Evolutionary conservation across 2,113 vertebrate species (phyloP).

Genomic region (Entelurus aequoreus): DNA sequence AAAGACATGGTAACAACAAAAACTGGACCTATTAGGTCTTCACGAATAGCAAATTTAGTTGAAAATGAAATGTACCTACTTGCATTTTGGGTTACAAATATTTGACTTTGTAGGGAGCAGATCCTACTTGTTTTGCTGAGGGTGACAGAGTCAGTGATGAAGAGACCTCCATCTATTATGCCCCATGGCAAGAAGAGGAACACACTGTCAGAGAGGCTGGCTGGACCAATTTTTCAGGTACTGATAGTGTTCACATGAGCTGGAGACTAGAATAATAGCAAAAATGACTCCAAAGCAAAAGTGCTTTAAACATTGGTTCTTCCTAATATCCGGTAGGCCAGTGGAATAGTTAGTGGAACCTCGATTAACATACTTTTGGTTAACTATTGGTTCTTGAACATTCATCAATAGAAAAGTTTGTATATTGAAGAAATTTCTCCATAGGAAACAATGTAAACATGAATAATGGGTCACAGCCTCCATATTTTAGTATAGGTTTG

Average conservation of each 20-base stretch:
- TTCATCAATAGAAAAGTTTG: too few relatives aligned
- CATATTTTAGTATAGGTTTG: too few relatives aligned
- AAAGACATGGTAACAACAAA: constrained; percentile 86
- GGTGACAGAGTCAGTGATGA: constrained; percentile 96
- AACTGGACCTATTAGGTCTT: background rate
- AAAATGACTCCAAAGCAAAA: background rate
- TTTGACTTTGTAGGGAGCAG: constrained; percentile 81
- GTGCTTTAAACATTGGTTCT: background rate
- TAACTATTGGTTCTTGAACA: too few relatives aligned
- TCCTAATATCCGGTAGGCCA: background rate
- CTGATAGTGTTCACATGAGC: background rate
- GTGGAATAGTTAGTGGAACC: too few relatives aligned
- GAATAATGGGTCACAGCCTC: too few relatives aligned
- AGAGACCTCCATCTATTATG: constrained; percentile 89
- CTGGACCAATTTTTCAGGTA: constrained; percentile 95
- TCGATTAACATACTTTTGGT: too few relatives aligned
- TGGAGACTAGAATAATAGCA: too few relatives aligned
- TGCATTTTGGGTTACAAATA: background rate
- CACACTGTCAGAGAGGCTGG: constrained; percentile 90
- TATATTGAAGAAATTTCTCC: too few relatives aligned
- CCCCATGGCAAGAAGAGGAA: constrained; percentile 88
- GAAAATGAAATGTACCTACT: too few relatives aligned
- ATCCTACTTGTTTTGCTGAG: constrained; percentile 91
- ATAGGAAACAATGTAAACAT: too few relatives aligned
- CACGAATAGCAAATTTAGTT: background rate